phyloP scores from a whole-genome alignment of 2,113 vertebrate genomes.

The Parus major region DNA sequence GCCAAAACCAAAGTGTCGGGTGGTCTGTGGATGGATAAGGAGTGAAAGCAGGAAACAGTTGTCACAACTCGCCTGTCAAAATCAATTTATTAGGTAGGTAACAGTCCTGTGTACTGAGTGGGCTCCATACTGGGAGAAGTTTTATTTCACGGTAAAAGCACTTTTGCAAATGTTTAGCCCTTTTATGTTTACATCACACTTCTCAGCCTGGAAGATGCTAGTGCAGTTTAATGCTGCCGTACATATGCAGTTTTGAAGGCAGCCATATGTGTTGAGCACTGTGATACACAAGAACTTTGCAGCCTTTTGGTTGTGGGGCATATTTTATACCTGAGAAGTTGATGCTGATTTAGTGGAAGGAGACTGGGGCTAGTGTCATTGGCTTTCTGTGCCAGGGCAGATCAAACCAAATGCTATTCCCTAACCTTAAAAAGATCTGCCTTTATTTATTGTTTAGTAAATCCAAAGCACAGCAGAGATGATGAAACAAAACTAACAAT shows the following conservation, averaged over 20 bases:
- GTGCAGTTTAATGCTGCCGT: not conserved
- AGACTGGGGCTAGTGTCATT: not conserved
- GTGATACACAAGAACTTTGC: not conserved
- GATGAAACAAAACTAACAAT: not conserved
- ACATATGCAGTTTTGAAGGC: not conserved
- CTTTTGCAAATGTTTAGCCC: not conserved
- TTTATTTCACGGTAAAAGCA: not conserved
- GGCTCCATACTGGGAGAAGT: not conserved
- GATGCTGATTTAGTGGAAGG: not conserved
- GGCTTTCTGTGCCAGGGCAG: not conserved
- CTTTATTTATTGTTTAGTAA: not conserved
- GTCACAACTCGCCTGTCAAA: constrained; percentile 5
- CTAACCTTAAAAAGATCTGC: not conserved
- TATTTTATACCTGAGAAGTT: not conserved
- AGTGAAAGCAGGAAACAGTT: constrained; percentile 41
- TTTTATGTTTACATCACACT: not conserved
- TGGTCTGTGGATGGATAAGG: constrained; percentile 6
- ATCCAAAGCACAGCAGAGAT: not conserved
- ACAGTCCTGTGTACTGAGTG: not conserved
- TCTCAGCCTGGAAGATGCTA: not conserved
- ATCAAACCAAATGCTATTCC: not conserved
- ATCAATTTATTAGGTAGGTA: constrained; percentile 25
- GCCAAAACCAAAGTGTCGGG: not conserved
- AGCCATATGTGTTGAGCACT: not conserved
- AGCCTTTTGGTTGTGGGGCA: not conserved